Conservation (phyloP, 1,140 invertebrate genomes). For the Drosophila takahashii region DNA sequence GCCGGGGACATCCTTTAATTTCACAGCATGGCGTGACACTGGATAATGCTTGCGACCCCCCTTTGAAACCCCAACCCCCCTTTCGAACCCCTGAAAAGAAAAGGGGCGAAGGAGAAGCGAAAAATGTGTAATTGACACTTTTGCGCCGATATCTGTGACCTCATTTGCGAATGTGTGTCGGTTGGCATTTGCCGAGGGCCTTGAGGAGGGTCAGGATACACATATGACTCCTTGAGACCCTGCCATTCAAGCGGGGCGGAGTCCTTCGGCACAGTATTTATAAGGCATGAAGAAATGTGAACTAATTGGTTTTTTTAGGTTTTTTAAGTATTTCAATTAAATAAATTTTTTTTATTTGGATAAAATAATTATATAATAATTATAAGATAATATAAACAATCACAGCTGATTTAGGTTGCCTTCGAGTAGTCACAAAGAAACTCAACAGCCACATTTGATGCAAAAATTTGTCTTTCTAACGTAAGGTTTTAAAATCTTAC, state of each 20-base stretch:
- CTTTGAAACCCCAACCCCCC: background rate
- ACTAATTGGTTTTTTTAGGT: background rate
- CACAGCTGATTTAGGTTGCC: too few species aligned
- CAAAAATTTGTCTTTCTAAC: too few species aligned
- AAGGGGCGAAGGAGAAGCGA: conserved; percentile 16
- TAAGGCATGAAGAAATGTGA: background rate
- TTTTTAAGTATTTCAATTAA: too few species aligned
- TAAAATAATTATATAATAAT: too few species aligned
- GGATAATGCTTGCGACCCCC: conserved; percentile 22
- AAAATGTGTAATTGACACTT: conserved; percentile 78
- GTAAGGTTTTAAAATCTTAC: too few species aligned
- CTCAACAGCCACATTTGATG: too few species aligned
- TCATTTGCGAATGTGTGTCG: conserved; percentile 78
- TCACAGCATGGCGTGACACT: conserved; percentile 32
- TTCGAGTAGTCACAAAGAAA: too few species aligned
- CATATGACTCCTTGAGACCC: conserved; percentile 26
- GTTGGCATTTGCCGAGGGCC: conserved; percentile 32
- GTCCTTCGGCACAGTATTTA: background rate
- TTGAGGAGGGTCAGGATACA: conserved; percentile 76
- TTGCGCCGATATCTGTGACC: conserved; percentile 77
- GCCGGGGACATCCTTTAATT: conserved; percentile 46
- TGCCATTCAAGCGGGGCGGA: background rate
- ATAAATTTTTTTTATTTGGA: too few species aligned
- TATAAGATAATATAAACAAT: too few species aligned
- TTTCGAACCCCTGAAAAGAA: conserved; percentile 18